A percentile compares a stretch with the other conserved stretches of the same genome.
phyloP scores from a whole-genome alignment of 2,888 invertebrate species.

The Norana najaformis region DNA sequence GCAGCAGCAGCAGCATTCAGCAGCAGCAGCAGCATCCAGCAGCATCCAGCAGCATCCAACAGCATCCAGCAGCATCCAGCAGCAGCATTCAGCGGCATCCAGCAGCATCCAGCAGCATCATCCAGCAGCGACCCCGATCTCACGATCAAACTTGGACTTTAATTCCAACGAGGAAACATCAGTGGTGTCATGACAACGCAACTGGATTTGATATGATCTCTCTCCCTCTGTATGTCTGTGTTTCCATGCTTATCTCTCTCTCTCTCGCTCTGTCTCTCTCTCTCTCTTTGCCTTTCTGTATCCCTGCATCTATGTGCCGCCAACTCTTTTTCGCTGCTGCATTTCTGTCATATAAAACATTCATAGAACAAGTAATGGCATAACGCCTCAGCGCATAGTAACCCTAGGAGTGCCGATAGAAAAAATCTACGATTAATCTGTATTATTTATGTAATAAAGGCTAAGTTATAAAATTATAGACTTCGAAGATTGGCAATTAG shows the following conservation, averaged over 20 bases:
- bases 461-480: neutral
- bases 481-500: neutral
- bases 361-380: neutral
- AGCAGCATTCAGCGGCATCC: neutral
- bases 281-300: neutral
- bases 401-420: neutral
- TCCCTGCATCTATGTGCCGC: neutral
- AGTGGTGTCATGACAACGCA: neutral
- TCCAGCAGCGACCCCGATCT: neutral
- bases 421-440: neutral
- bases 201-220: neutral
- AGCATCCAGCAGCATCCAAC: too few relatives aligned
- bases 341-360: neutral
- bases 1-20: too few relatives aligned
- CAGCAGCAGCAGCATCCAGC: neutral
- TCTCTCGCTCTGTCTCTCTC: neutral
- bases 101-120: too few relatives aligned
- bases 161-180: slow-evolving; percentile 7
- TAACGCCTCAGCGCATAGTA: neutral
- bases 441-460: neutral
- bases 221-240: neutral
- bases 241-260: neutral
- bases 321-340: neutral
- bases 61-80: neutral
- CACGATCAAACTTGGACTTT: neutral